phyloP scores from a whole-genome alignment of 1,140 invertebrate species.

The Araneus ventricosus region DNA sequence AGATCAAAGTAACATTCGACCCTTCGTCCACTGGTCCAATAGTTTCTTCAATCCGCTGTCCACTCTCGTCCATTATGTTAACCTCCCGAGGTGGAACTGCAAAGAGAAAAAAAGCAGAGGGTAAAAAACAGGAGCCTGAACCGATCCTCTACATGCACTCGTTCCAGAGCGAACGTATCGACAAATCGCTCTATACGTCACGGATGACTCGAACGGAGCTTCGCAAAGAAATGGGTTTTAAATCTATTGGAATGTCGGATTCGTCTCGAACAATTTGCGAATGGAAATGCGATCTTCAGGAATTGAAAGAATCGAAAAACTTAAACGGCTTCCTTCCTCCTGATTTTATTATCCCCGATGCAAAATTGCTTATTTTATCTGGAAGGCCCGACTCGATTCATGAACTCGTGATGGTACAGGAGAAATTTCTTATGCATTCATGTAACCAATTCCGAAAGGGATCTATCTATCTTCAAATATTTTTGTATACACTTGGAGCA shows the following conservation, averaged over 20 bases:
- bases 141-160: neutral
- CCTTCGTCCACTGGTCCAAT: slow-evolving; percentile 93
- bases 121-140: neutral
- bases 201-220: neutral
- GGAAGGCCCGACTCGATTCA: neutral
- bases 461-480: slow-evolving; percentile 9
- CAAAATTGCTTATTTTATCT: slow-evolving; percentile 47
- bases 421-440: slow-evolving; percentile 24
- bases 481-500: neutral
- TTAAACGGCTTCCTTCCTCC: neutral
- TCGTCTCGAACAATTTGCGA: slow-evolving; percentile 56
- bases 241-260: slow-evolving; percentile 48
- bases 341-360: slow-evolving; percentile 22
- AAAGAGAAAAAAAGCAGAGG: slow-evolving; percentile 74
- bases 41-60: slow-evolving; percentile 87
- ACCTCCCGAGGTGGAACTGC: slow-evolving; percentile 90
- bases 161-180: neutral
- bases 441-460: slow-evolving; percentile 25
- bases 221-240: slow-evolving; percentile 47
- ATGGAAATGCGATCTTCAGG: slow-evolving; percentile 53
- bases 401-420: neutral
- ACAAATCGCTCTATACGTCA: slow-evolving; percentile 7
- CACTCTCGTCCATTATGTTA: slow-evolving; percentile 90
- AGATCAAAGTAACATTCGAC: slow-evolving; percentile 88
- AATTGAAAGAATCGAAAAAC: slow-evolving; percentile 16